Conservation (phyloP, 1,140 invertebrate genomes). For the Pogonus chalceus region DNA sequence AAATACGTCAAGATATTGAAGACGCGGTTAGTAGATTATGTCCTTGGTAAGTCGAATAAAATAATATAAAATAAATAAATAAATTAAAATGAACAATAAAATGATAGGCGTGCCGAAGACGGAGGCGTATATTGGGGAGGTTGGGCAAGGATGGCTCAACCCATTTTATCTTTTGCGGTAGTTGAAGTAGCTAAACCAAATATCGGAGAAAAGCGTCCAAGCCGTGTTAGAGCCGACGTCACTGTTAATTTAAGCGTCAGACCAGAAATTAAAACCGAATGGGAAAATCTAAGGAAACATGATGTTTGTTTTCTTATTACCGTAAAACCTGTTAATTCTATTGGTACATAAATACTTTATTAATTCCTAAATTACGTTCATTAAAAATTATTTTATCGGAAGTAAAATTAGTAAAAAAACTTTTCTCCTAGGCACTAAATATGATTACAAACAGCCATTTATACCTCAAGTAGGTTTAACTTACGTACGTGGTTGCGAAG, state of each 20-base stretch:
- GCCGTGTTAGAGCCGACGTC: slow-evolving; percentile 87
- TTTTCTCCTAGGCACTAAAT: slow-evolving; percentile 54
- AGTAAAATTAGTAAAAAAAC: neutral
- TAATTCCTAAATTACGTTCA: neutral
- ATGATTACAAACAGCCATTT: slow-evolving; percentile 72
- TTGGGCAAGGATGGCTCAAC: slow-evolving; percentile 97
- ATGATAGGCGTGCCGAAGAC: slow-evolving; percentile 78
- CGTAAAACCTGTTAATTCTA: slow-evolving; percentile 70
- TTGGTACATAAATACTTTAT: slow-evolving; percentile 44
- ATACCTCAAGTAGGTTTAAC: slow-evolving; percentile 83
- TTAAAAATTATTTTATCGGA: neutral
- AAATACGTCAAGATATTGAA: slow-evolving; percentile 97
- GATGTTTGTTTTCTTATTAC: slow-evolving; percentile 96
- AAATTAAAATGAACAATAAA: too few species aligned
- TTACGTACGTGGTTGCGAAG: slow-evolving; percentile 93
- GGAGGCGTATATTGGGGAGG: slow-evolving; percentile 83
- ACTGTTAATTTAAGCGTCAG: slow-evolving; percentile 84
- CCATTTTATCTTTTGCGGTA: slow-evolving; percentile 84
- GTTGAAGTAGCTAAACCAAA: slow-evolving; percentile 89
- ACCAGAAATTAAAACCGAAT: slow-evolving; percentile 88
- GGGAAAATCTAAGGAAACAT: slow-evolving; percentile 94
- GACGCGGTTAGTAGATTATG: slow-evolving; percentile 88
- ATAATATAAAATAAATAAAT: too few species aligned
- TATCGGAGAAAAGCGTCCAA: slow-evolving; percentile 84
- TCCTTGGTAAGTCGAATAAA: slow-evolving; percentile 62